These are phyloP conservation scores for Triplophysa tibetana DNA, from an alignment of 2,113 vertebrate genomes.

Conservation along the genomic window DNA sequence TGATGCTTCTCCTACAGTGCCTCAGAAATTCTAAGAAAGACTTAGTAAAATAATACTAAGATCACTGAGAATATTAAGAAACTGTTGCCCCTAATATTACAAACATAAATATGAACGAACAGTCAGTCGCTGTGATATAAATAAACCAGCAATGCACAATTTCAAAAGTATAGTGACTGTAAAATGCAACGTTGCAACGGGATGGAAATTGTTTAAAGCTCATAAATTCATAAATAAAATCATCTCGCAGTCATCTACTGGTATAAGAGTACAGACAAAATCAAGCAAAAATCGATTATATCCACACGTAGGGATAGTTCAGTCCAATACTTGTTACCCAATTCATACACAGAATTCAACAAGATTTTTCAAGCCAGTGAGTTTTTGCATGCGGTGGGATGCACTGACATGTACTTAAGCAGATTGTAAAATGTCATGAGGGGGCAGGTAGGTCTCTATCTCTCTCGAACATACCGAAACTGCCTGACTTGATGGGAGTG, in stretches of 20 bases:
- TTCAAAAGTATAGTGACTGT: conserved; percentile 6
- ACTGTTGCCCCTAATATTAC: not conserved
- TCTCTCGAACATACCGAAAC: conserved; percentile 43
- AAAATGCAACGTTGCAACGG: conserved; percentile 10
- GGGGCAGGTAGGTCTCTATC: conserved; percentile 13
- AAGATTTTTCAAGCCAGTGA: not conserved
- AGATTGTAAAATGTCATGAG: conserved; percentile 15
- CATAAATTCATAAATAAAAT: not conserved
- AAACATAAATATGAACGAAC: not conserved
- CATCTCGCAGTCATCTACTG: conserved; percentile 30
- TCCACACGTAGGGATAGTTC: conserved; percentile 4
- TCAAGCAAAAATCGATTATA: not conserved
- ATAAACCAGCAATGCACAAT: not conserved
- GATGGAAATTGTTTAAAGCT: conserved; percentile 24
- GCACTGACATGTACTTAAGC: not conserved
- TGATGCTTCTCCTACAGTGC: not conserved
- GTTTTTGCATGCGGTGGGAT: conserved; percentile 9
- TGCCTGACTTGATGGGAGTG: conserved; percentile 28
- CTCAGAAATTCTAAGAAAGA: not conserved
- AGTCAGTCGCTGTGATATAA: not conserved
- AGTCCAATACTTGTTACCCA: not conserved
- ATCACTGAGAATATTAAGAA: not conserved
- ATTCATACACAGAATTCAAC: conserved; percentile 5
- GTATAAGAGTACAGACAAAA: not conserved
- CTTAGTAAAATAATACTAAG: not conserved